Conservation (phyloP, 2,113 vertebrate species). For the Ciconia maguari region DNA sequence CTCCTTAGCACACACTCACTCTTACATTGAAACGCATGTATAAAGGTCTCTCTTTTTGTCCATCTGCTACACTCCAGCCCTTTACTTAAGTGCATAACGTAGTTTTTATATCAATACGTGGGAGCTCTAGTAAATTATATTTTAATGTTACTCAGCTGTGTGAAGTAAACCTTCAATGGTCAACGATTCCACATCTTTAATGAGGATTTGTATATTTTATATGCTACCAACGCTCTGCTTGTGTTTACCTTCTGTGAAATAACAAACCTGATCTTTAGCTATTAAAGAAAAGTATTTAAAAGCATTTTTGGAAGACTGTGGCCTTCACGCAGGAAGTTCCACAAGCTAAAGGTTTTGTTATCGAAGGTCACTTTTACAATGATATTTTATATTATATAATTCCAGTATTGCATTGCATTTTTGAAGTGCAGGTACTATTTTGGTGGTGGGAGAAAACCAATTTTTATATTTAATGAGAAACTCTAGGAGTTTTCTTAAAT, state of each 20-base stretch:
- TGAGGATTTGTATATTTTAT: conserved; percentile 80
- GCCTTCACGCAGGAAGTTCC: conserved; percentile 60
- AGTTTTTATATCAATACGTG: conserved; percentile 73
- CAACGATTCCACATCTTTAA: conserved; percentile 65
- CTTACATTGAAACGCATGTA: conserved; percentile 97
- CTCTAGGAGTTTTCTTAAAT: conserved; percentile 75
- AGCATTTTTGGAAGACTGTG: conserved; percentile 65
- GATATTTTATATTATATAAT: conserved; percentile 76
- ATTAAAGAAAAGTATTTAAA: conserved; percentile 66
- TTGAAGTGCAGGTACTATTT: conserved; percentile 76
- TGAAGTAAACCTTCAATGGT: conserved; percentile 69
- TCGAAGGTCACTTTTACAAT: conserved; percentile 66
- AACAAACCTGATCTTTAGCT: conserved; percentile 56
- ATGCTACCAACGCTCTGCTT: conserved; percentile 69
- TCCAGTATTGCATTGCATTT: conserved; percentile 73
- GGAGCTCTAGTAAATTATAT: conserved; percentile 73
- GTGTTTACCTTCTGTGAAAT: conserved; percentile 75
- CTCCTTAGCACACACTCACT: conserved; percentile 92
- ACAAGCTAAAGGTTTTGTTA: conserved; percentile 69
- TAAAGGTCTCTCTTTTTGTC: conserved; percentile 70
- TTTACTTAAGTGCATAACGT: conserved; percentile 61
- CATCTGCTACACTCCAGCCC: conserved; percentile 42
- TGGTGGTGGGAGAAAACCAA: conserved; percentile 67
- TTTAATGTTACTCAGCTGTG: conserved; percentile 74
- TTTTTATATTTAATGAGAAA: conserved; percentile 79